Base-by-base conservation (phyloP, 1,140 invertebrate genomes). In the Gonatopus flavifemur region DNA sequence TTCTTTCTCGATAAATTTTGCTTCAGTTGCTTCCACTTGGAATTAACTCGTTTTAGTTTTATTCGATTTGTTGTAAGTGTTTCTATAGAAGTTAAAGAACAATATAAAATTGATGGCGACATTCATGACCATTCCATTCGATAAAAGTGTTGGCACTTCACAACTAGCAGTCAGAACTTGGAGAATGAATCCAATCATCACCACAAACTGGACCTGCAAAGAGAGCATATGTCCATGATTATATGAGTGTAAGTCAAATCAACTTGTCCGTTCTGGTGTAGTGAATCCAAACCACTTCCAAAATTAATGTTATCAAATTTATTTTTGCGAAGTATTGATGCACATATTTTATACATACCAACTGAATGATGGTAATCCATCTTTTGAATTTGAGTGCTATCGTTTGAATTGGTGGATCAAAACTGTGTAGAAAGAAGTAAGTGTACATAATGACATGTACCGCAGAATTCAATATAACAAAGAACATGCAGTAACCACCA, bases 141-240 rank as follows among this genome's bases (percentile, higher is more conserved):
- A 19, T 16, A 18, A 1, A 0, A 49, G 4, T 41, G 4, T 42
- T 2, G 35, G 4, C 0, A 19, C 41, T 8, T 0, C 6, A 35
- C 55, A 57, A 0, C 16, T 18, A 1, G 49, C 45, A 9, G 19
- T 7, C 3, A 42, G 40, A 10, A 32, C 15, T 18, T 39, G 36
- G 0, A 40, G 0, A 0, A 7, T 0, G 20, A 49, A 38, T 0
- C 16, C 2, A 30, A 42, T 21, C 24, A 57, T 1, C 7, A 36
- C 1, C 1, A 40, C 12, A 13, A 57, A 57, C 37, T 57, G 55
- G n/a, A 41, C 25, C 55, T 57, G 19, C n/a, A n/a, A n/a, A n/a
- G n/a, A n/a, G n/a, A n/a, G n/a, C n/a, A n/a, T n/a, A n/a, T n/a
- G n/a, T n/a, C n/a, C n/a, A n/a, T n/a, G n/a, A n/a, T n/a, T n/a